Percentiles rank a stretch among this genome's conserved stretches.
phyloP scores from a whole-genome alignment of 2,797 vertebrate species.

The Staurois parvus region DNA sequence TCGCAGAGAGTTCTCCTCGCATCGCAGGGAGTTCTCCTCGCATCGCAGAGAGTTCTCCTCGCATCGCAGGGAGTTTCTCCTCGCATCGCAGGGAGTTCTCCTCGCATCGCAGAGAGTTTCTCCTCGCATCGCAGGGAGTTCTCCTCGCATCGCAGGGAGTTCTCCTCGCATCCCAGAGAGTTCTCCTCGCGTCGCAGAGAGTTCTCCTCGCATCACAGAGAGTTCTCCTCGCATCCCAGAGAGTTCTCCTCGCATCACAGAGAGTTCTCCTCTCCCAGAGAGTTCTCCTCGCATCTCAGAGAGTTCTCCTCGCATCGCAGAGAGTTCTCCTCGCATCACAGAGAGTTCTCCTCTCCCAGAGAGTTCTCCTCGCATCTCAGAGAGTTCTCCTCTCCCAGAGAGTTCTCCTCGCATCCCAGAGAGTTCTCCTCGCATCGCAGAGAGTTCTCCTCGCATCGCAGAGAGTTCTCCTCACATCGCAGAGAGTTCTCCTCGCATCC shows the following conservation, averaged over 20 bases:
- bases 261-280: slow-evolving; percentile 22
- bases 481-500: slow-evolving; percentile 27
- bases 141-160: slow-evolving; percentile 26
- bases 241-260: slow-evolving; percentile 31
- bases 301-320: slow-evolving; percentile 30
- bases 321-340: slow-evolving; percentile 33
- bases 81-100: slow-evolving; percentile 41
- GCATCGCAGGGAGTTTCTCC: too few species aligned
- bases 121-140: slow-evolving; percentile 27
- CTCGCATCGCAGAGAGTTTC: slow-evolving; percentile 33
- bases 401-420: slow-evolving; percentile 24
- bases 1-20: slow-evolving; percentile 30
- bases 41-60: slow-evolving; percentile 34
- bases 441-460: slow-evolving; percentile 32
- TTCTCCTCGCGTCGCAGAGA: slow-evolving; percentile 28
- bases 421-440: slow-evolving; percentile 30
- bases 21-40: slow-evolving; percentile 32
- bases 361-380: slow-evolving; percentile 22
- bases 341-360: slow-evolving; percentile 21
- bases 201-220: slow-evolving; percentile 25
- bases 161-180: slow-evolving; percentile 24
- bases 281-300: slow-evolving; percentile 24
- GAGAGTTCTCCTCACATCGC: slow-evolving; percentile 32
- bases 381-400: slow-evolving; percentile 22
- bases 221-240: slow-evolving; percentile 24